phyloP scores from a whole-genome alignment of 1,140 invertebrate genomes.

The Trichonephila clavata region DNA sequence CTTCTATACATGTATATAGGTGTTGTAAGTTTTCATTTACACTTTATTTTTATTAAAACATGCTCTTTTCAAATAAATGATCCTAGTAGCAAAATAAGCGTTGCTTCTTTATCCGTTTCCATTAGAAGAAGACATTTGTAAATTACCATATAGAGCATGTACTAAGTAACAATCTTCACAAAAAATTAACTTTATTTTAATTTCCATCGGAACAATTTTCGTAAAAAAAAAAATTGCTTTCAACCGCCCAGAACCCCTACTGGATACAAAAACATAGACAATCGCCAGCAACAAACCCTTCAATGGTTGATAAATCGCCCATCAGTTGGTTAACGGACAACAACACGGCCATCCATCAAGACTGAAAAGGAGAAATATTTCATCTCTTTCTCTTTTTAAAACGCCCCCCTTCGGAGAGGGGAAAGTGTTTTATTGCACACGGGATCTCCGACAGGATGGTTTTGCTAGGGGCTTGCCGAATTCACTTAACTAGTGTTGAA shows the following conservation, averaged over 20 bases:
- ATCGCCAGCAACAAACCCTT: background rate
- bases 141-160: too few species aligned
- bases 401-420: background rate
- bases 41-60: too few species aligned
- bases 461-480: background rate
- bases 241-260: background rate
- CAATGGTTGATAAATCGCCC: slow-evolving; percentile 8
- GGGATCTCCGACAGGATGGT: background rate
- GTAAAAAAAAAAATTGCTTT: too few species aligned
- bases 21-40: too few species aligned
- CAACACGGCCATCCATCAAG: slow-evolving; percentile 19
- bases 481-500: background rate
- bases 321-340: slow-evolving; percentile 19
- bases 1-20: too few species aligned
- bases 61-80: too few species aligned
- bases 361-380: slow-evolving; percentile 33
- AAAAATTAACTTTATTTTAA: too few species aligned
- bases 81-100: too few species aligned
- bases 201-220: too few species aligned
- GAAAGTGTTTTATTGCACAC: background rate
- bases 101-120: too few species aligned
- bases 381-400: slow-evolving; percentile 25
- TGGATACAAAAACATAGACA: background rate
- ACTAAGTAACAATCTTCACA: too few species aligned
- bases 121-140: too few species aligned